A percentile compares a stretch with the other conserved stretches of the same genome.
phyloP scores from a whole-genome alignment of 2,113 vertebrate species.

The Mus musculus region GRCm39 chr1:69509501-69510000 shows the following conservation, averaged over 20 bases:
- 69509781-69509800: neutral
- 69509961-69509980: slow-evolving; percentile 68
- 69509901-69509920: neutral
- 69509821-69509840: neutral
- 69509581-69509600: too few species aligned
- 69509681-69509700: neutral
- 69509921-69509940: slow-evolving; percentile 33
- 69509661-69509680: neutral
- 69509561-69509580: too few species aligned
- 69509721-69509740: neutral
- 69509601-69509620: neutral
- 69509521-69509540: neutral
- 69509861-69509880: neutral
- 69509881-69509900: neutral
- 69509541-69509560: too few species aligned
- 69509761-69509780: neutral
- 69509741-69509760: neutral
- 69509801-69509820: neutral
- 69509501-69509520: neutral
- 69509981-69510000: slow-evolving; percentile 49
- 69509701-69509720: neutral
- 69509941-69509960: slow-evolving; percentile 25
- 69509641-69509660: neutral
- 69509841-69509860: neutral
- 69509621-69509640: neutral